These are phyloP conservation scores for Hydrophis major DNA, from an alignment of 2,797 vertebrate genomes.

Conservation along the genomic window DNA sequence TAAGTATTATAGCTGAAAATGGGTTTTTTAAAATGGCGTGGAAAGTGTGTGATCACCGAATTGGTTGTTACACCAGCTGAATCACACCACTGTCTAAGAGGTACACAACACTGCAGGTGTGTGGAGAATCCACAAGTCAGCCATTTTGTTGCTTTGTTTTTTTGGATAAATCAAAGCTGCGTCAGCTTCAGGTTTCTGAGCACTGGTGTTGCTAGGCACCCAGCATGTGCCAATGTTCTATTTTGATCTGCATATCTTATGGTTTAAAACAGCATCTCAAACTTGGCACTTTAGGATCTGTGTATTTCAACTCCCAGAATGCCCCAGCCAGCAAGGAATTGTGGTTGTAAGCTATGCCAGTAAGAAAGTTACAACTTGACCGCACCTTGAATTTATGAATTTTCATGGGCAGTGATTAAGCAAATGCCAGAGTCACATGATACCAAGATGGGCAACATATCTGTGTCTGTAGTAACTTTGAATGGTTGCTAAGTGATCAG, in stretches of 20 bases:
- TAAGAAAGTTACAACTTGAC: neutral
- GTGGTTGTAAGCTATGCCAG: neutral
- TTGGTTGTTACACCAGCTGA: no score
- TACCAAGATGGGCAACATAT: neutral
- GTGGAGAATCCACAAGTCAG: neutral
- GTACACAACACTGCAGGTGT: neutral
- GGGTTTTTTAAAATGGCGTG: no score
- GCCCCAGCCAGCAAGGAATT: neutral
- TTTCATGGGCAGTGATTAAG: neutral
- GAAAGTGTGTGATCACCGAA: no score
- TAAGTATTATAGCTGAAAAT: no score
- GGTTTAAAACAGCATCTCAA: neutral
- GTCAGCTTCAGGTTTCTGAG: neutral
- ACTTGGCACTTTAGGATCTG: neutral
- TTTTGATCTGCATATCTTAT: neutral
- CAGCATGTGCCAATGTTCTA: neutral
- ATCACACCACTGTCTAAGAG: neutral
- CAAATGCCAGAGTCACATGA: neutral
- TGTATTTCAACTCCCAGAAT: neutral
- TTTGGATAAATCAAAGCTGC: neutral
- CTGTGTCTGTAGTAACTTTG: neutral
- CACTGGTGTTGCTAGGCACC: neutral
- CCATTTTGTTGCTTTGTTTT: neutral
- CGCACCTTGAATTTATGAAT: neutral
- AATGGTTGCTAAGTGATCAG: neutral